A percentile compares a stretch with the other conserved stretches of the same genome.
Conservation (phyloP, 1,140 invertebrate genomes). For the Diachasma alloeum region DNA sequence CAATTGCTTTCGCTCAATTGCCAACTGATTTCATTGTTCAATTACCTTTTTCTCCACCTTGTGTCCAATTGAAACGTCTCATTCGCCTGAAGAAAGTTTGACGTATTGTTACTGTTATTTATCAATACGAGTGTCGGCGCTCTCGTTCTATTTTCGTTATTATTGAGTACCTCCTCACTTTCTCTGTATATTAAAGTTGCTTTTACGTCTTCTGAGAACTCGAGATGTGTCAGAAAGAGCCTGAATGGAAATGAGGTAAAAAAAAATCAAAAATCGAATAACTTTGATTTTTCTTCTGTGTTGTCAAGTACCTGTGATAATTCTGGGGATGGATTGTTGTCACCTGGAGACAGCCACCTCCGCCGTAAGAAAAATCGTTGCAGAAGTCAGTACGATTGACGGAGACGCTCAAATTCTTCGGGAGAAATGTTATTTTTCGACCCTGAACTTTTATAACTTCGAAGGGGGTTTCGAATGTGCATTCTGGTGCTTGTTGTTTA, state of each 20-base stretch:
- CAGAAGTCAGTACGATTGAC: conserved; percentile 50
- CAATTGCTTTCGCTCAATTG: background rate
- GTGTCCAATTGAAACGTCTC: conserved; percentile 36
- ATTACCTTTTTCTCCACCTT: conserved; percentile 55
- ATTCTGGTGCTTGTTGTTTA: conserved; percentile 26
- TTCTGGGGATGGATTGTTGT: conserved; percentile 40
- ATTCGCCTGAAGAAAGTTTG: conserved; percentile 29
- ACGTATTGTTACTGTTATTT: background rate
- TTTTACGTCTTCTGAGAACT: conserved; percentile 47
- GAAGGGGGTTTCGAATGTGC: conserved; percentile 49
- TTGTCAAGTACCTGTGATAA: conserved; percentile 51
- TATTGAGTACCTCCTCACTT: conserved; percentile 5
- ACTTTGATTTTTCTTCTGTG: background rate
- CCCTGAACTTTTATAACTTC: conserved; percentile 46
- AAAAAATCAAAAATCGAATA: background rate
- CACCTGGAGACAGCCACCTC: conserved; percentile 57
- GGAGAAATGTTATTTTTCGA: conserved; percentile 42
- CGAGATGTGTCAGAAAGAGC: conserved; percentile 51
- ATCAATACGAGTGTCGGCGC: conserved; percentile 45
- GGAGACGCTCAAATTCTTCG: conserved; percentile 4
- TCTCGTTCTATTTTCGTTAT: background rate
- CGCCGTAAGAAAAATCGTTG: conserved; percentile 51
- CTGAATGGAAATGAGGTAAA: conserved; percentile 36
- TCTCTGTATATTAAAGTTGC: conserved; percentile 45
- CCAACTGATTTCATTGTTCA: background rate